Evolutionary conservation across 2,113 vertebrate genomes (phyloP), one percentile per base, ranked within the genome.

Genomic region (Podarcis raffonei): DNA sequence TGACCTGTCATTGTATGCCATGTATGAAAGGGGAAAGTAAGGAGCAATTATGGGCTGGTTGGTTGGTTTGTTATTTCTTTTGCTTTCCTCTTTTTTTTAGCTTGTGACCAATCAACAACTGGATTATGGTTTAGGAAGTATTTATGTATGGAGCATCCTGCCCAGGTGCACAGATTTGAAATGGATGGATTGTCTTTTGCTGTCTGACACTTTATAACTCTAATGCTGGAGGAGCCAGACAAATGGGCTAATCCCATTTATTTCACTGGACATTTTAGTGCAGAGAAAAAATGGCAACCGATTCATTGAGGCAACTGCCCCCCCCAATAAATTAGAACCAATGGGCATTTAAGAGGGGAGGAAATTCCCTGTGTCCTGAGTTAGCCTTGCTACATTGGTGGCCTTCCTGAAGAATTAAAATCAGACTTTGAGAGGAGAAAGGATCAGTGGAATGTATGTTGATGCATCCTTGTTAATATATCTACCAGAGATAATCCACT

Each of bases 271-370:
- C 90, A 74, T 22, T 8, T 75, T 11, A 53, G 48, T 65, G 22
- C 69, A 37, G 80, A 65, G 37, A 59, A 81, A 87, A 65, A 42
- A 57, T 80, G 42, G 18, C 80, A 71, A 15, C 8, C n/a, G 16
- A 22, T 37, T 65, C 81, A 53, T 72, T 74, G n/a, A 1, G 27
- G 32, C 74, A 6, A 77, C 48, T 62, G 3, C 88, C 59, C 68
- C 12, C 53, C 35, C 8, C 5, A 0, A 68, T 53, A 15, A 7
- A 78, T 82, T 4, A 66, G 71, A 75, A 30, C 35, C 57, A 18
- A 76, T 76, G 82, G 80, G 69, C 18, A 3, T 39, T 87, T 88
- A 84, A 62, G 86, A 94, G 89, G 80, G 32, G 74, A 81, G 78
- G 86, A 92, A 90, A 93, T 88, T 88, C 74, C 65, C 57, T 87